Percentiles rank a stretch among this genome's conserved stretches.
phyloP scores from a whole-genome alignment of 2,113 vertebrate species.

The Hemicordylus capensis region DNA sequence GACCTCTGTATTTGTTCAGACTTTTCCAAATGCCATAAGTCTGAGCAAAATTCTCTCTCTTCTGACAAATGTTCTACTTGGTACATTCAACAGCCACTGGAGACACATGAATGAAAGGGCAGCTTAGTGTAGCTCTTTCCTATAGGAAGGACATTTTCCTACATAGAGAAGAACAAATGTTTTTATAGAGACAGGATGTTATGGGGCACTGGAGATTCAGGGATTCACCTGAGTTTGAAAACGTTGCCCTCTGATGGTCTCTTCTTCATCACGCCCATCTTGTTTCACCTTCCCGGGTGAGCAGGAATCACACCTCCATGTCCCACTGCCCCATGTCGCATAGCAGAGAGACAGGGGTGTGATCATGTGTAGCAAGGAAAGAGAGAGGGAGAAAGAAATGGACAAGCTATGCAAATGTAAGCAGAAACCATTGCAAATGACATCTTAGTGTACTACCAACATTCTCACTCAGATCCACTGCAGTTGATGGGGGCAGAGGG shows the following conservation, averaged over 20 bases:
- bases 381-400: background rate
- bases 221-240: background rate
- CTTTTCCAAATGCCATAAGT: background rate
- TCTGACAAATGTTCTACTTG: background rate
- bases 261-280: background rate
- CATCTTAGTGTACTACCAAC: background rate
- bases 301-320: constrained; percentile 81
- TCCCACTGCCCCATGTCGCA: constrained; percentile 65
- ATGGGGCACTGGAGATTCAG: background rate
- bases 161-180: background rate
- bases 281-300: constrained; percentile 20
- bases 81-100: background rate
- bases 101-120: background rate
- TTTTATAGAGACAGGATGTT: background rate
- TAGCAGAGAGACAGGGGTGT: background rate
- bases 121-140: background rate
- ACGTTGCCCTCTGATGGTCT: rapidly evolving
- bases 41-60: background rate
- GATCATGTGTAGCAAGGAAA: rapidly evolving
- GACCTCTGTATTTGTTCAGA: background rate
- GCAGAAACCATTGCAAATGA: background rate
- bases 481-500: background rate
- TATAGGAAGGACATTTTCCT: background rate
- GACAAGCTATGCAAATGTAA: background rate
- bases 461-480: background rate